Conservation (phyloP, 2,888 invertebrate species). For the Phorcus lineatus region DNA sequence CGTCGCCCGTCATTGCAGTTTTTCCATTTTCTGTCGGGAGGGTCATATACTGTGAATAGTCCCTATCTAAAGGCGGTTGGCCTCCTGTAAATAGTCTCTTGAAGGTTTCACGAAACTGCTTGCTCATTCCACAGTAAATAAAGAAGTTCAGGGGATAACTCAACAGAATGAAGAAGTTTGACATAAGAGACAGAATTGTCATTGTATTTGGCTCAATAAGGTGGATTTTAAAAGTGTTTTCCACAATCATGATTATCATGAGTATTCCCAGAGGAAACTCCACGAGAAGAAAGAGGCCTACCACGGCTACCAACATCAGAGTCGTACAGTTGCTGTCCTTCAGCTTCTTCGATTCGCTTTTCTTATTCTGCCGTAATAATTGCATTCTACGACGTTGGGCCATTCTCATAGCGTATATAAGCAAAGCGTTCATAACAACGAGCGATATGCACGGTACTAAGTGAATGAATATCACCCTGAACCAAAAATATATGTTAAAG, state of each 20-base stretch:
- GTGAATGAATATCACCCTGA: slow-evolving; percentile 93
- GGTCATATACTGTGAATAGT: slow-evolving; percentile 70
- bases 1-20: slow-evolving; percentile 56
- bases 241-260: slow-evolving; percentile 85
- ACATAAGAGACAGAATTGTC: slow-evolving; percentile 78
- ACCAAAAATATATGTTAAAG: slow-evolving; percentile 85
- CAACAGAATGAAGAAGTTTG: slow-evolving; percentile 92
- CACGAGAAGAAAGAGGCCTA: slow-evolving; percentile 77
- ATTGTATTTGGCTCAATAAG: slow-evolving; percentile 53
- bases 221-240: slow-evolving; percentile 63
- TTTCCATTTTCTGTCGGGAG: slow-evolving; percentile 70
- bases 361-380: slow-evolving; percentile 84
- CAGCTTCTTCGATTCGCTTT: slow-evolving; percentile 71
- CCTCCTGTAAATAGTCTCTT: slow-evolving; percentile 83
- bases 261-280: slow-evolving; percentile 76
- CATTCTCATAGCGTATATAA: slow-evolving; percentile 89
- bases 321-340: slow-evolving; percentile 75
- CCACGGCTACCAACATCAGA: slow-evolving; percentile 76
- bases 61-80: slow-evolving; percentile 58
- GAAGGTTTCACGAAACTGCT: slow-evolving; percentile 96
- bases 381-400: slow-evolving; percentile 88
- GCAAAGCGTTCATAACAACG: slow-evolving; percentile 89
- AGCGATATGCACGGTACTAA: slow-evolving; percentile 91
- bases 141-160: slow-evolving; percentile 96
- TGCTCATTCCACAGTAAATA: slow-evolving; percentile 96